A percentile compares a stretch with the other conserved stretches of the same genome.
Evolutionary conservation across 2,888 invertebrate genomes (phyloP).

Genomic region (Apocheima hispidaria): DNA sequence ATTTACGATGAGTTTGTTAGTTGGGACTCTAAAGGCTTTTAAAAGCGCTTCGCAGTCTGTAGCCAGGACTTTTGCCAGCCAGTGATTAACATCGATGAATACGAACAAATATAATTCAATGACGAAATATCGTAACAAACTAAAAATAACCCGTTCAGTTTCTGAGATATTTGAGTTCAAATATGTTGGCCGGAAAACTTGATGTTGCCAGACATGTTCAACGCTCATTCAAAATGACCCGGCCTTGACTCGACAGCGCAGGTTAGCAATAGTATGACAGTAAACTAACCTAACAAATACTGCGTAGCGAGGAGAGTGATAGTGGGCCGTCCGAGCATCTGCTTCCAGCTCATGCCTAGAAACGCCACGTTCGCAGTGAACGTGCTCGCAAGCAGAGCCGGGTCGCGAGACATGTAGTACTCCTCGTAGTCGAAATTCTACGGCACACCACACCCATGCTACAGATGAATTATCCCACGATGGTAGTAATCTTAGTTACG

Average conservation of each 20-base stretch:
- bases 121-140: too few species aligned
- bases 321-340: slow-evolving; percentile 98
- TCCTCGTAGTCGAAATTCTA: slow-evolving; percentile 97
- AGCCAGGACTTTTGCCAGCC: not conserved
- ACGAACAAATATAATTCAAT: too few species aligned
- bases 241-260: slow-evolving; percentile 6
- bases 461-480: not conserved
- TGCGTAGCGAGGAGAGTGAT: slow-evolving; percentile 95
- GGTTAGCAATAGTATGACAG: slow-evolving; percentile 6
- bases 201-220: not conserved
- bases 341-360: slow-evolving; percentile 98
- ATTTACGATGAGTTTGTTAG: slow-evolving; percentile 19
- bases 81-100: too few species aligned
- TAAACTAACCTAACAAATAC: slow-evolving; percentile 91
- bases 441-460: slow-evolving; percentile 73
- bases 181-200: too few species aligned
- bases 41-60: not conserved
- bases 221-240: not conserved
- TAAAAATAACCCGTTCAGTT: too few species aligned
- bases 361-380: slow-evolving; percentile 97
- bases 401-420: slow-evolving; percentile 98
- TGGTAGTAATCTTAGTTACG: too few species aligned
- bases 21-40: slow-evolving; percentile 15
- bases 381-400: slow-evolving; percentile 96
- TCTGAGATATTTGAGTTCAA: too few species aligned